Evolutionary conservation across 2,797 vertebrate genomes (phyloP).

Genomic region (Kryptopterus vitreolus): DNA sequence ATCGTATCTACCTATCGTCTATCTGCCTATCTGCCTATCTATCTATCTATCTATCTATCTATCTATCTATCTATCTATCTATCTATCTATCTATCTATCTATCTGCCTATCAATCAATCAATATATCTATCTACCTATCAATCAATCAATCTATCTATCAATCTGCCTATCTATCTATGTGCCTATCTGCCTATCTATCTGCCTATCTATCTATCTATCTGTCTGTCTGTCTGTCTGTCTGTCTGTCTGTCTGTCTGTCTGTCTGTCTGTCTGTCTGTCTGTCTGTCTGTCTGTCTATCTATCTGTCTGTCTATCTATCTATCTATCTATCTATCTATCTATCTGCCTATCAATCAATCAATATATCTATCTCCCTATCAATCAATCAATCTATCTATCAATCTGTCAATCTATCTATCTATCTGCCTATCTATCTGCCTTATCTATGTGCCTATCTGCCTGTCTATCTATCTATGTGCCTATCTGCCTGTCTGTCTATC

Average conservation of each 20-base stretch:
- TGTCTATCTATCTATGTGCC: background rate
- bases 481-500: background rate
- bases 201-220: background rate
- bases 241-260: background rate
- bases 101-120: too few relatives aligned
- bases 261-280: background rate
- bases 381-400: background rate
- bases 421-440: background rate
- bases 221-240: background rate
- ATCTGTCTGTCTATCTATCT: too few relatives aligned
- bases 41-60: background rate
- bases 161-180: background rate
- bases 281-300: background rate
- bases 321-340: too few relatives aligned
- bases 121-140: background rate
- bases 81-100: too few relatives aligned
- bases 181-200: background rate
- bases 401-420: background rate
- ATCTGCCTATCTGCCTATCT: background rate
- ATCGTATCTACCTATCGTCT: background rate
- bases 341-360: too few relatives aligned
- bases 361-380: background rate
- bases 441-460: background rate
- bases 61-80: too few relatives aligned
- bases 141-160: too few relatives aligned